Conservation (phyloP, 2,888 invertebrate species). For the Dryadula phaetusa region DNA sequence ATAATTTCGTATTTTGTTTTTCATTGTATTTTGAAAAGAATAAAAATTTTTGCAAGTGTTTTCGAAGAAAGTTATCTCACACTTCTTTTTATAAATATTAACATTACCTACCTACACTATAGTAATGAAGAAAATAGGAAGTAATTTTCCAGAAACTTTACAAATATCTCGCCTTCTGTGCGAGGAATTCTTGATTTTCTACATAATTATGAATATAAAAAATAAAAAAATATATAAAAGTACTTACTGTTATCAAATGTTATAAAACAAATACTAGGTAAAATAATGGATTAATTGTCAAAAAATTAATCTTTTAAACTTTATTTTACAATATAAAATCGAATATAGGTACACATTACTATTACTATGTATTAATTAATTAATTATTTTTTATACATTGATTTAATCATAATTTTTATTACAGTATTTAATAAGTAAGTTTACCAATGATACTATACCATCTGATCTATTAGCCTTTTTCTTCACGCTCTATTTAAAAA, state of each 20-base stretch:
- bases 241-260: no score
- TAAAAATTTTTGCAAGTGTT: background rate
- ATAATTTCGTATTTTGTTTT: background rate
- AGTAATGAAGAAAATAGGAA: background rate
- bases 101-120: background rate
- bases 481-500: slow-evolving; percentile 24
- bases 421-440: background rate
- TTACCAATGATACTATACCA: background rate
- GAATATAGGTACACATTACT: no score
- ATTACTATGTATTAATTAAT: no score
- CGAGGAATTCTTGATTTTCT: background rate
- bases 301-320: no score
- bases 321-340: no score
- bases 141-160: background rate
- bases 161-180: background rate
- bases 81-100: background rate
- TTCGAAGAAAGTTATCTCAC: background rate
- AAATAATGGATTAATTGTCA: no score
- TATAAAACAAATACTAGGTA: no score
- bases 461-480: background rate
- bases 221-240: no score
- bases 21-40: background rate
- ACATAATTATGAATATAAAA: no score
- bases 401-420: no score
- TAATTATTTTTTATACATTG: no score